Evolutionary conservation across 2,113 vertebrate species (phyloP), one percentile per base, ranked within the genome.

Genomic region (Microcebus murinus): DNA sequence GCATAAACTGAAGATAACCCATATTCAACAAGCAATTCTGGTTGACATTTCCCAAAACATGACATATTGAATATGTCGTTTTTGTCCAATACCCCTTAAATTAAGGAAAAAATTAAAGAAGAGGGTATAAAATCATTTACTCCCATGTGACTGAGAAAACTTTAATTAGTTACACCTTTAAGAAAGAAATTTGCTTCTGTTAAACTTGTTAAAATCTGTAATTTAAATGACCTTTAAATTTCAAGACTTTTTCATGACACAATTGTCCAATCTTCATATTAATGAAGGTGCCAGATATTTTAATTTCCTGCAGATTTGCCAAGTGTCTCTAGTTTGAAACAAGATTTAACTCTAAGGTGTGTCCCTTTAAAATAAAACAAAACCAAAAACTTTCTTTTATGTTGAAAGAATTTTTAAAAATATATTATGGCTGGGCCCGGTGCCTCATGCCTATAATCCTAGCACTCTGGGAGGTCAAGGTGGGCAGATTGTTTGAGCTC

Each of bases 191-290:
- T 59, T 89, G 50, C 20, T 94, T 90, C 83, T 65, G 29, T 63
- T 57, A 90, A 63, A 65, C 39, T 79, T 91, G 68, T 36, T 34
- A 15, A 87, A 91, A 42, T 68, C 48, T 89, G 17, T 80, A 76
- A 70, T 88, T 97, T 76, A 73, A 93, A 77, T 65, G 71, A 68
- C 61, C 89, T 97, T 97, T 87, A 88, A 79, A 79, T 96, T 89
- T 92, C 67, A 96, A 94, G 59, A 86, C 29, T 87, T 93, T 90
- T 84, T 87, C 45, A 92, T 88, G 81, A 94, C 36, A 96, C 29
- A 82, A 85, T 85, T 76, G 76, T 81, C 42, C 42, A 82, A 52
- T 82, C 17, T 55, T 90, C 74, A 52, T 42, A 67, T 67, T 90
- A 86, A 94, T 59, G 87, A 95, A 77, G 31, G 68, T 39, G 45